Percentiles rank a stretch among this genome's conserved stretches.
Evolutionary conservation across 2,113 vertebrate genomes (phyloP).

Genomic region (Nettapus auritus): DNA sequence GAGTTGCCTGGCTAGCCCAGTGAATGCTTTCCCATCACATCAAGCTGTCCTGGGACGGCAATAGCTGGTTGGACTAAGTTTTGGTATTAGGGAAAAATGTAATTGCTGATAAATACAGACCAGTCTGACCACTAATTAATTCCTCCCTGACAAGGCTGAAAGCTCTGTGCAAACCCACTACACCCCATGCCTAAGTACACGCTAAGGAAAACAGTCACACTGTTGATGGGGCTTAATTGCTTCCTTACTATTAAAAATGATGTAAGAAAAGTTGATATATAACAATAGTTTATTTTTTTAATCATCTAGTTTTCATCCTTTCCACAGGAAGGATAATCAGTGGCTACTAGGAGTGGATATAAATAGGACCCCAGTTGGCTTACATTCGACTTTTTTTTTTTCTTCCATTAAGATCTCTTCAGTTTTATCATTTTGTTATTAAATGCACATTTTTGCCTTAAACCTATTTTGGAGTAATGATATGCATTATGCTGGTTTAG

Average conservation of each 20-base stretch:
- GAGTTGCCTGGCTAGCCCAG: not conserved
- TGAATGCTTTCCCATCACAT: not conserved
- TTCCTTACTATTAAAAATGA: not conserved
- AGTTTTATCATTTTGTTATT: slow-evolving; percentile 10
- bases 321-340: not conserved
- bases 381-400: not conserved
- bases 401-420: not conserved
- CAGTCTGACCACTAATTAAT: not conserved
- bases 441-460: slow-evolving; percentile 23
- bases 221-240: not conserved
- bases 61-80: not conserved
- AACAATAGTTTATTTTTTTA: not conserved
- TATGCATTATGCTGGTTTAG: not conserved
- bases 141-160: not conserved
- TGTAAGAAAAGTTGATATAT: not conserved
- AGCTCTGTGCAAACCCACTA: not conserved
- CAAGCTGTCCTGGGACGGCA: not conserved
- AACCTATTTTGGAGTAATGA: slow-evolving; percentile 14
- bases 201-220: not conserved
- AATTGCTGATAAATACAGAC: not conserved
- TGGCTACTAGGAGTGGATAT: not conserved
- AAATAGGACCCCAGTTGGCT: not conserved
- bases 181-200: not conserved
- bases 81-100: not conserved
- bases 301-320: not conserved